Evolutionary conservation across 2,113 vertebrate genomes (phyloP).

Genomic region (Panthera uncia): DNA sequence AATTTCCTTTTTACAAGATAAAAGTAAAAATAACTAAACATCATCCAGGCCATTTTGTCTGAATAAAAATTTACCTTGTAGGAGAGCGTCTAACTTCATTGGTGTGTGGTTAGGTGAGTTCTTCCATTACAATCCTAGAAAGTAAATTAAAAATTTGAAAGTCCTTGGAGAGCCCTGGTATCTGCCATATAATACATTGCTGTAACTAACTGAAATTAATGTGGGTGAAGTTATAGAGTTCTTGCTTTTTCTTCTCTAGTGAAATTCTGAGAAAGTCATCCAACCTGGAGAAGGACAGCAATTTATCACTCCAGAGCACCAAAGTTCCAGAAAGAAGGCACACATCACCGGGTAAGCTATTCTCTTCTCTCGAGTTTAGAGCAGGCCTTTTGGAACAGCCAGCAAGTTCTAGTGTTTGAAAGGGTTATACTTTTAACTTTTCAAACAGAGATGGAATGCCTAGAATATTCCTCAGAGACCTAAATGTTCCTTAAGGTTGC

Average conservation of each 20-base stretch:
- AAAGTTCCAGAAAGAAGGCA: constrained; percentile 73
- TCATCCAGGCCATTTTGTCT: constrained; percentile 11
- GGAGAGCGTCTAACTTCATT: background rate
- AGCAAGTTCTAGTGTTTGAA: constrained; percentile 60
- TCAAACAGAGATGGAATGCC: constrained; percentile 47
- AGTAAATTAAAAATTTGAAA: constrained; percentile 27
- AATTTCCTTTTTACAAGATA: background rate
- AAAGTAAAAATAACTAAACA: constrained; percentile 40
- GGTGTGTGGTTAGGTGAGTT: background rate
- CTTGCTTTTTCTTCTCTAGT: constrained; percentile 47
- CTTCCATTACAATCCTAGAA: constrained; percentile 23
- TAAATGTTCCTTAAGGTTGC: background rate
- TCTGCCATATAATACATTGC: background rate
- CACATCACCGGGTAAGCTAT: constrained; percentile 77
- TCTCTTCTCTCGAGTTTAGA: background rate
- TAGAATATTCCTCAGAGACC: constrained; percentile 9
- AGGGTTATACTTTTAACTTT: constrained; percentile 56
- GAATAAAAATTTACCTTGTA: constrained; percentile 41
- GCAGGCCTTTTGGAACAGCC: constrained; percentile 14
- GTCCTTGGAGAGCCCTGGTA: background rate
- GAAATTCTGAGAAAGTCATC: constrained; percentile 74
- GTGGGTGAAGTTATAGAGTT: constrained; percentile 47
- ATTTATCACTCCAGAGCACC: constrained; percentile 72
- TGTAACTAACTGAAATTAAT: constrained; percentile 62
- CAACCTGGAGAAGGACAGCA: constrained; percentile 61